Percentiles rank a stretch among this genome's conserved stretches.
These are phyloP conservation scores for Eledone cirrhosa DNA, from an alignment of 2,888 invertebrate species.

Conservation along the genomic window DNA sequence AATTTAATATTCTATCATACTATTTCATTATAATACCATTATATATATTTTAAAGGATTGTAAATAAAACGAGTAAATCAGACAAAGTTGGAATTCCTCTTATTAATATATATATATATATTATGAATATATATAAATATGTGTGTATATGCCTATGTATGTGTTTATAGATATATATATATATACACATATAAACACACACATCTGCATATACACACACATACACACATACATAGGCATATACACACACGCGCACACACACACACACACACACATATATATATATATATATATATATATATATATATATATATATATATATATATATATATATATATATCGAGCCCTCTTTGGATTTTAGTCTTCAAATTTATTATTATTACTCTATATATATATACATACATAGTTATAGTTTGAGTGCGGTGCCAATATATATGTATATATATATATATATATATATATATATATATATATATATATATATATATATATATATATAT, in stretches of 20 bases:
- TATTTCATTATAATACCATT: too few species aligned
- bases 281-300: not conserved
- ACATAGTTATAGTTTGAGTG: not conserved
- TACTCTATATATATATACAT: not conserved
- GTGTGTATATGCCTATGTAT: not conserved
- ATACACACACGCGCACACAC: not conserved
- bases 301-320: not conserved
- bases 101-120: not conserved
- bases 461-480: not conserved
- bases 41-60: too few species aligned
- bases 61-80: too few species aligned
- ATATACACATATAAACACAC: not conserved
- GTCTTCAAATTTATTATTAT: not conserved
- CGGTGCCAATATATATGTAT: not conserved
- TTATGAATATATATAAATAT: not conserved
- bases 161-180: not conserved
- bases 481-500: not conserved
- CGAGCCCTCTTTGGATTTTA: too few species aligned
- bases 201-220: not conserved
- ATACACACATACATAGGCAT: not conserved
- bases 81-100: too few species aligned
- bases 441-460: not conserved
- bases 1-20: too few species aligned
- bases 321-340: not conserved
- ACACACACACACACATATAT: not conserved